Conservation (phyloP, 2,113 vertebrate species). For the Arothron firmamentum region DNA sequence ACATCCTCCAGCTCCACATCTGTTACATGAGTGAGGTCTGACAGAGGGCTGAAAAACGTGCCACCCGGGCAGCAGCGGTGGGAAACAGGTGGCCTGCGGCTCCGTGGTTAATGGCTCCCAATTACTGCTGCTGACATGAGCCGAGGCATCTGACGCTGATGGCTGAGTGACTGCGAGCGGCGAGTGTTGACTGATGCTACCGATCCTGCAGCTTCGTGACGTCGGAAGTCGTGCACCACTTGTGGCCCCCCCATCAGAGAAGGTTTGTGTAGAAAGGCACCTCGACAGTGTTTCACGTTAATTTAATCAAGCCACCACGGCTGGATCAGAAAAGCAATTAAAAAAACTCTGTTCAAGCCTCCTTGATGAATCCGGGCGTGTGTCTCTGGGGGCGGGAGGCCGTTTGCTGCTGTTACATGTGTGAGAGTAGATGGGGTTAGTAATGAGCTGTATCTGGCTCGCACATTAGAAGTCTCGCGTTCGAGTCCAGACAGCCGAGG, state of each 20-base stretch:
- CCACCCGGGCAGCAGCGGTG: background rate
- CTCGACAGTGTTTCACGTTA: constrained; percentile 33
- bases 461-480: no score
- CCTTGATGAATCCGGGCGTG: no score
- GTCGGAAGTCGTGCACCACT: background rate
- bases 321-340: background rate
- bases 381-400: no score
- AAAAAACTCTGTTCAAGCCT: constrained; percentile 4
- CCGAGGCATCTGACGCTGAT: constrained; percentile 9
- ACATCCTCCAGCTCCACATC: constrained; percentile 22
- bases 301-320: background rate
- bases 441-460: no score
- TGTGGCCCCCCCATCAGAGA: constrained; percentile 27
- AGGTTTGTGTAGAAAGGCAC: constrained; percentile 68
- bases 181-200: constrained; percentile 1
- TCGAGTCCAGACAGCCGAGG: constrained; percentile 7
- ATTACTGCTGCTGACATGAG: background rate
- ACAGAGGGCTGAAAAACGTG: constrained; percentile 15
- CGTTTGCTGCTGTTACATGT: constrained; percentile 1
- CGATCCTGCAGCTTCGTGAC: constrained; percentile 12
- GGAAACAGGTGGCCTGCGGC: background rate
- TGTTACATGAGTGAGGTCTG: constrained; percentile 40
- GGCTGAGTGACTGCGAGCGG: constrained; percentile 8
- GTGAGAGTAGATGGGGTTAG: background rate
- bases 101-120: background rate